Conservation (phyloP, 2,888 invertebrate species). For the Zootermopsis nevadensis region DNA sequence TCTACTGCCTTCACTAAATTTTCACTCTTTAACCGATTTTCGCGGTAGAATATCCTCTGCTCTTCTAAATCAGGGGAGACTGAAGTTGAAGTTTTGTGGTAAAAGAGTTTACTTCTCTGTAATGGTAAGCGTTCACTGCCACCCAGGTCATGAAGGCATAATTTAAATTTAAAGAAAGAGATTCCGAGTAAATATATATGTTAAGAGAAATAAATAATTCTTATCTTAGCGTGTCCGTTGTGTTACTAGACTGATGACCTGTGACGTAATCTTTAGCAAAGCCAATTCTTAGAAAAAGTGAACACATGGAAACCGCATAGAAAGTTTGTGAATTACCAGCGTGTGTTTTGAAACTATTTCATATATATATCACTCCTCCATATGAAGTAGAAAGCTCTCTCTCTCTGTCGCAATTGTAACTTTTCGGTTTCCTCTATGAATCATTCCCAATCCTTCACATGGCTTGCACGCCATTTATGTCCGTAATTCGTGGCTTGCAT, state of each 20-base stretch:
- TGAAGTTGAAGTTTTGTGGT: too few relatives aligned
- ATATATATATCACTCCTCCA: neutral
- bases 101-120: too few relatives aligned
- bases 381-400: neutral
- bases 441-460: neutral
- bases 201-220: neutral
- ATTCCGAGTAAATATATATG: too few relatives aligned
- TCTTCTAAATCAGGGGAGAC: too few relatives aligned
- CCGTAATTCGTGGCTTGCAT: neutral
- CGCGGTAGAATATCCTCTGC: too few relatives aligned
- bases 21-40: too few relatives aligned
- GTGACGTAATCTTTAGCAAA: neutral
- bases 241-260: neutral
- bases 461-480: neutral
- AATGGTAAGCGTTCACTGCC: too few relatives aligned
- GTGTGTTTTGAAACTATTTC: neutral
- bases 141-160: too few relatives aligned
- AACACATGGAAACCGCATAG: neutral
- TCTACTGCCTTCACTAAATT: too few relatives aligned
- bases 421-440: conserved; percentile 9
- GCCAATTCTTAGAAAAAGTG: neutral
- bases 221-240: neutral
- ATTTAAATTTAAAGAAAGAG: too few relatives aligned
- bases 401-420: conserved; percentile 5
- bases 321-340: neutral